Percentiles rank a stretch among this genome's conserved stretches.
Conservation (phyloP, 2,113 vertebrate genomes). For the Steatornis caripensis region DNA sequence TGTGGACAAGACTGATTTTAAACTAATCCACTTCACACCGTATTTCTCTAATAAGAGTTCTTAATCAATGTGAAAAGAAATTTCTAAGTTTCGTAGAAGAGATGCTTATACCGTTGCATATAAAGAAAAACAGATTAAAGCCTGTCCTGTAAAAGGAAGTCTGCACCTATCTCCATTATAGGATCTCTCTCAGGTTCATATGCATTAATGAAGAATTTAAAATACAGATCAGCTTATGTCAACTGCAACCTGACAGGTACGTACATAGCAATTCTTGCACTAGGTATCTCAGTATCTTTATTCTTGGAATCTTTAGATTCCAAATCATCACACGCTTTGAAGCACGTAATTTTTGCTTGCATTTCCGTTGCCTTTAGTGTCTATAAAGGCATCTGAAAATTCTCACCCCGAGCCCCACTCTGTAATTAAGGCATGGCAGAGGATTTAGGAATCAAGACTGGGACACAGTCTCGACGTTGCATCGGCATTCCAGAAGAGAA, state of each 20-base stretch:
- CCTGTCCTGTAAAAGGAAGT: not conserved
- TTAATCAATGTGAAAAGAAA: not conserved
- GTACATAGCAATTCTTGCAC: not conserved
- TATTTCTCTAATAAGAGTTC: not conserved
- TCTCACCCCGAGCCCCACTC: not conserved
- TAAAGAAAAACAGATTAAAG: not conserved
- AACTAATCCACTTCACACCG: not conserved
- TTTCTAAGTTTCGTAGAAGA: not conserved
- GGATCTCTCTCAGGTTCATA: not conserved
- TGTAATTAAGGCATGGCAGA: not conserved
- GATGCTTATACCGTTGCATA: accelerated
- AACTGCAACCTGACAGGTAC: not conserved
- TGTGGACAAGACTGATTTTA: not conserved
- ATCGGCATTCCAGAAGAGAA: not conserved
- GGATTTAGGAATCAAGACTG: not conserved
- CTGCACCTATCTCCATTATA: not conserved
- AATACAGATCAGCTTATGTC: not conserved
- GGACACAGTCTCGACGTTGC: accelerated
- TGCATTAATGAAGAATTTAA: not conserved
- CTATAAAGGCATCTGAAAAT: not conserved
- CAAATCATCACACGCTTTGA: not conserved
- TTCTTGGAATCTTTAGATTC: not conserved
- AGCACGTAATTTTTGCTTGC: accelerated
- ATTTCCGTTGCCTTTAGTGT: not conserved
- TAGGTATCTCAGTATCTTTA: not conserved